Base-by-base conservation (phyloP, 2,113 vertebrate species). In the Halcyon malimbica region DNA sequence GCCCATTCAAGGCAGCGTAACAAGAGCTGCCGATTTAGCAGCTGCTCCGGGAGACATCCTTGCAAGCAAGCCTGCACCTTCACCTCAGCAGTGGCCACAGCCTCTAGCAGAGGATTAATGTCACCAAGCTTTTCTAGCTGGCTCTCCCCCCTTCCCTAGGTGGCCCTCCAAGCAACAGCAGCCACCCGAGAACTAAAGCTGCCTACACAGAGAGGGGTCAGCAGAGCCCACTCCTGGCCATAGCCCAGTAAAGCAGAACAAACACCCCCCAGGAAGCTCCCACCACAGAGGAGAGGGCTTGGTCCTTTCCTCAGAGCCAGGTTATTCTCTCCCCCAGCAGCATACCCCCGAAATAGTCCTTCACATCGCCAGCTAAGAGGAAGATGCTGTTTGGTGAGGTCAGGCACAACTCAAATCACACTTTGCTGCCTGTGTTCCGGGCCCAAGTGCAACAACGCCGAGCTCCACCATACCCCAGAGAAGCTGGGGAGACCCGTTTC, bases 391-490 rank as follows among this genome's bases (percentile, higher is more conserved):
- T 44, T 16, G 8, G 15, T 6, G 24, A 41, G 37, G 18, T 63
- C 46, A 51, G 33, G 28, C 41, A 3, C 23, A 85, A 48, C n/a
- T 31, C 39, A 14, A 19, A 25, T 21, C 17, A 21, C 3, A 11
- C 28, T 41, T 57, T 46, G 11, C 10, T 65, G 8, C 48, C 31
- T 9, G 6, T 29, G 13, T 37, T 51, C 20, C 37, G 56, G 21
- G 18, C 35, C 11, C 19, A 21, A 10, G 12, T 4, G 5, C 37
- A 31, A 2, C 2, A 1, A 10, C 0, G 5, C 13, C 7, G 35
- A 51, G 53, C 35, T 50, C 26, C 9, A 1, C 60, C 9, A 6
- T 3, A 8, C 0, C 2, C 14, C 13, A 20, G 39, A 7, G 5
- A 42, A 37, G 16, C 12, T 2, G 46, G 4, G 24, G 9, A 64